Percentiles rank a stretch among this genome's conserved stretches.
Conservation (phyloP, 2,888 invertebrate species). For the Anthophora plumipes region DNA sequence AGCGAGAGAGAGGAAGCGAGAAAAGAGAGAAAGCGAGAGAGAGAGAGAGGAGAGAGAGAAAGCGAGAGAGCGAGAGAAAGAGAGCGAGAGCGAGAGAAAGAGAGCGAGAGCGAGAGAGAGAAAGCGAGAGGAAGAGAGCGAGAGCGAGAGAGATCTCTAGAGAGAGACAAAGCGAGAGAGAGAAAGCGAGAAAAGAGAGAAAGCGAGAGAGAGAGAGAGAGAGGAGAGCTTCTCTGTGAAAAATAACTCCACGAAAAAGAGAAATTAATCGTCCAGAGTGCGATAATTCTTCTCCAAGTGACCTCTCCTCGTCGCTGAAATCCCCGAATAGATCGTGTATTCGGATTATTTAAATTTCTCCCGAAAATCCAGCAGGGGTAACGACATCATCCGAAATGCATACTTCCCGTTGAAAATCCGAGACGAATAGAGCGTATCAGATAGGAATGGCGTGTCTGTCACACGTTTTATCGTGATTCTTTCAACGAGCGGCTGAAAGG, state of each 20-base stretch:
- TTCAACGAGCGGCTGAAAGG: slow-evolving; percentile 39
- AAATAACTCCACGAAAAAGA: no score
- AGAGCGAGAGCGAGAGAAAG: not conserved
- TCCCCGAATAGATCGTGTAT: no score
- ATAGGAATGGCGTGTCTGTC: slow-evolving; percentile 16
- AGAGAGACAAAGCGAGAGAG: no score
- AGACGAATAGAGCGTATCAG: slow-evolving; percentile 30
- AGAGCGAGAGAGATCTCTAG: not conserved
- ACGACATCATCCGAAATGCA: slow-evolving; percentile 6
- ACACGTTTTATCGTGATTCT: slow-evolving; percentile 51
- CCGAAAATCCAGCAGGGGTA: no score
- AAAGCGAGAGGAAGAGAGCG: not conserved
- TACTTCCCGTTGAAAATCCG: slow-evolving; percentile 1
- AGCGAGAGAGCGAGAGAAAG: no score
- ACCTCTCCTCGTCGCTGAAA: no score
- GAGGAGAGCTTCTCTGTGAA: no score
- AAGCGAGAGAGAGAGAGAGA: not conserved
- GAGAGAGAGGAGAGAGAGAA: no score
- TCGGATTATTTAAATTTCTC: no score
- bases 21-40: not conserved
- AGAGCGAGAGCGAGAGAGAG: not conserved
- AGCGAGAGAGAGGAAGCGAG: no score
- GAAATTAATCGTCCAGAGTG: no score
- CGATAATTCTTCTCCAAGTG: no score
- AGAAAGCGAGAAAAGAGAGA: not conserved